Percentiles rank a stretch among this genome's conserved stretches.
These are phyloP conservation scores for Pardosa pseudoannulata DNA, from an alignment of 2,888 invertebrate species.

Conservation along the genomic window DNA sequence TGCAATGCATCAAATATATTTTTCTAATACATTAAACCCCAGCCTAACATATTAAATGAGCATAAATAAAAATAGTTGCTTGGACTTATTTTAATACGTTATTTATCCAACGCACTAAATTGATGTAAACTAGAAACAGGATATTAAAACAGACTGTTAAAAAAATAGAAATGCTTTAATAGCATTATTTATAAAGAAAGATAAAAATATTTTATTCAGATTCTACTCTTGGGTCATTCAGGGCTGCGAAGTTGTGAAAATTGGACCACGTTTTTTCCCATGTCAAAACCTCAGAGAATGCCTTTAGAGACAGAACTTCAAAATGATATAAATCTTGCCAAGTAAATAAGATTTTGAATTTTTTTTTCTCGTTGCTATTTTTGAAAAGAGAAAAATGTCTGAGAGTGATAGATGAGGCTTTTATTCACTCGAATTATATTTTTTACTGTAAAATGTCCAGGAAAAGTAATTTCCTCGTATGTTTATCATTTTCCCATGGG, in stretches of 20 bases:
- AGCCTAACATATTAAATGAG: too few relatives aligned
- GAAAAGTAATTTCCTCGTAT: slow-evolving; percentile 10
- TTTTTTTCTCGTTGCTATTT: neutral
- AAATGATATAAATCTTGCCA: neutral
- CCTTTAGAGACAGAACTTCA: neutral
- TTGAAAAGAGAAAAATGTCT: neutral
- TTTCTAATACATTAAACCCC: too few relatives aligned
- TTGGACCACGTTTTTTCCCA: neutral
- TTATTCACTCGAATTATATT: neutral
- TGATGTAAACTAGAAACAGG: too few relatives aligned
- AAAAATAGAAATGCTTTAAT: too few relatives aligned
- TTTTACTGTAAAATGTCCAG: neutral
- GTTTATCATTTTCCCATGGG: neutral
- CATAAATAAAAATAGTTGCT: too few relatives aligned
- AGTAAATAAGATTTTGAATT: neutral
- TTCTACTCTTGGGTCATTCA: neutral
- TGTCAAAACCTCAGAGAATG: neutral
- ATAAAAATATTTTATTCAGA: neutral
- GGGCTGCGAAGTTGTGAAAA: neutral
- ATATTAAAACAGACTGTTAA: too few relatives aligned
- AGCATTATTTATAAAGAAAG: too few relatives aligned
- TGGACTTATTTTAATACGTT: too few relatives aligned
- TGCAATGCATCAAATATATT: too few relatives aligned
- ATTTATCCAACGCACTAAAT: too few relatives aligned
- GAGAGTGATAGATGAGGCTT: neutral